Evolutionary conservation across 1,140 invertebrate species (phyloP).

Genomic region (Rhynchophorus ferrugineus): DNA sequence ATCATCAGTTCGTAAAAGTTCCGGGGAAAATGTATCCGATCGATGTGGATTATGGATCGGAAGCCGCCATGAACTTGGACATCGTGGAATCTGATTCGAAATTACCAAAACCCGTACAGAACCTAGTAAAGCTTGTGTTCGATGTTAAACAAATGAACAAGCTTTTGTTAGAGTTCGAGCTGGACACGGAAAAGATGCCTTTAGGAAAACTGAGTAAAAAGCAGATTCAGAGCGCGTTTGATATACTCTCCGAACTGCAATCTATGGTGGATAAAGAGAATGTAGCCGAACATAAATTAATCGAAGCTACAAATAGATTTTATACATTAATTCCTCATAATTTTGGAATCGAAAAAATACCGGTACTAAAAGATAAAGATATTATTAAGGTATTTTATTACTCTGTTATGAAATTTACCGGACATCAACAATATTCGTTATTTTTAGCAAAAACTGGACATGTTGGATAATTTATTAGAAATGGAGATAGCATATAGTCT

Average conservation of each 20-base stretch:
- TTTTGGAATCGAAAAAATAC: conserved; percentile 80
- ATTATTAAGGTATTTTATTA: conserved; percentile 56
- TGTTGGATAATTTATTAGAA: conserved; percentile 88
- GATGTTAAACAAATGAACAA: conserved; percentile 88
- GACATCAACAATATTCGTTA: too few species aligned
- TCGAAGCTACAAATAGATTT: conserved; percentile 77
- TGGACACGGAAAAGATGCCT: conserved; percentile 96
- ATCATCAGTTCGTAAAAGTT: conserved; percentile 69
- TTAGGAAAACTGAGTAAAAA: conserved; percentile 86
- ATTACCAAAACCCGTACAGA: conserved; percentile 69
- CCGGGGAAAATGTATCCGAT: conserved; percentile 79
- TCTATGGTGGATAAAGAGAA: conserved; percentile 49
- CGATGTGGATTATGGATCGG: conserved; percentile 80
- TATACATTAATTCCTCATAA: conserved; percentile 90
- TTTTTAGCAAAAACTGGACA: conserved; percentile 77
- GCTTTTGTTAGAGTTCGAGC: conserved; percentile 89
- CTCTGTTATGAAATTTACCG: background rate
- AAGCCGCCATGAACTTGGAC: conserved; percentile 35
- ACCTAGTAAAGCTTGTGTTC: conserved; percentile 81
- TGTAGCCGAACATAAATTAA: conserved; percentile 52
- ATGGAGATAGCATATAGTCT: conserved; percentile 92
- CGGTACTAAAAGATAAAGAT: conserved; percentile 67
- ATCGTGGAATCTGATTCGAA: conserved; percentile 54
- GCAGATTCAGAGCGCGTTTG: conserved; percentile 83
- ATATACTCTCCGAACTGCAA: conserved; percentile 71